Percentiles rank a stretch among this genome's conserved stretches.
Evolutionary conservation across 2,113 vertebrate species (phyloP).

Genomic region (Edolisoma coerulescens): DNA sequence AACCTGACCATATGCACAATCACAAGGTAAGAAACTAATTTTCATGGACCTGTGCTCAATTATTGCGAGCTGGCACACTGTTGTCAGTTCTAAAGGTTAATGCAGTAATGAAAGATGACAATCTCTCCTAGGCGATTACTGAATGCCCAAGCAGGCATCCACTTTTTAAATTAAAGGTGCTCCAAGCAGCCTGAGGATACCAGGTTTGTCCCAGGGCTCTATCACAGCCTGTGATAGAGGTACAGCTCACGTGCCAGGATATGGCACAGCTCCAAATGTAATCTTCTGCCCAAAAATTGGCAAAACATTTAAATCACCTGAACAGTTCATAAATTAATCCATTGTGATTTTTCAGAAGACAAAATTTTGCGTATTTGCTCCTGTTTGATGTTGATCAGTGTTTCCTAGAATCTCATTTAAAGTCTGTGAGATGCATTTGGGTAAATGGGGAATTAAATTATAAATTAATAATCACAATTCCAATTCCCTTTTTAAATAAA

Average conservation of each 20-base stretch:
- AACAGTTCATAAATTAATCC: neutral
- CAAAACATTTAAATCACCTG: neutral
- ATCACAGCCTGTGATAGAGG: neutral
- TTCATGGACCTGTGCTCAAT: conserved; percentile 42
- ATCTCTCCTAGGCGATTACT: conserved; percentile 43
- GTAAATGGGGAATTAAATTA: neutral
- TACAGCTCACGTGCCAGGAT: neutral
- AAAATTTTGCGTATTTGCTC: neutral
- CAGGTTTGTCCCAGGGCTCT: neutral
- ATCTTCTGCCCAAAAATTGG: neutral
- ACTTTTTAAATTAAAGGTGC: conserved; percentile 20
- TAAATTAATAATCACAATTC: conserved; percentile 14
- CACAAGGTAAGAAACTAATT: conserved; percentile 56
- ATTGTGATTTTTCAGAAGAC: neutral
- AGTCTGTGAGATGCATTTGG: neutral
- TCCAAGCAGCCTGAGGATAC: neutral
- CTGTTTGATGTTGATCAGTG: neutral
- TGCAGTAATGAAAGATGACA: conserved; percentile 63
- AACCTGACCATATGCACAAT: neutral
- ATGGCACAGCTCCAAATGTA: neutral
- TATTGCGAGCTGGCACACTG: neutral
- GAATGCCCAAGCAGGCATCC: neutral
- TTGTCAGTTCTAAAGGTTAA: conserved; percentile 60
- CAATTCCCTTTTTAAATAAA: neutral
- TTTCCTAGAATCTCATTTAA: neutral